Evolutionary conservation across 2,888 invertebrate species (phyloP), one percentile per base, ranked within the genome.

Genomic region (Mystacides longicornis): DNA sequence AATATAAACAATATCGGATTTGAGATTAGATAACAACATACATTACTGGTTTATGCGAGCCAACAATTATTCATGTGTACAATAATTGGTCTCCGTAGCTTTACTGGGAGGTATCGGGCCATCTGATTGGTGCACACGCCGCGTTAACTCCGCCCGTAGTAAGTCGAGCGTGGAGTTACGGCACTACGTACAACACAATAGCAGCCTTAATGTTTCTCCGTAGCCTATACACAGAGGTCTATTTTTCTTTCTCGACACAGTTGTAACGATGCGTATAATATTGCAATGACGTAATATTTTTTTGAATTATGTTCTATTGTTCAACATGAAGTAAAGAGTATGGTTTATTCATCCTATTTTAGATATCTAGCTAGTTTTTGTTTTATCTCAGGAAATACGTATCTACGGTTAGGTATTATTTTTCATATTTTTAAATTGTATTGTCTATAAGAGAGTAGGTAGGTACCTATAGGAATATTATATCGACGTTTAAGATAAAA

Each of bases 41-140:
- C 45, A 37, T 37, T 37, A 37, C 45, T 19, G 46, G 23, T 49
- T 54, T 54, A 49, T 49, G 43, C 23, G 43, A 54, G 54, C 33
- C 43, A 49, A 49, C 42, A 48, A 48, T 33, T 31, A n/a, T n/a
- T n/a, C 27, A 33, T 11, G 23, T 7, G 2, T 19, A 21, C 16
- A 37, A 27, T n/a, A 23, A 57, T 59, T 59, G 59, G 56, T 47
- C 50, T 42, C n/a, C 14, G 20, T 49, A 56, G 59, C 56, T 59
- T 59, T 56, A 20, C 16, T 53, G 51, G 56, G 59, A 49, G 56
- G 54, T 23, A 27, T 49, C 49, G 9, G 9, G 42, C 9, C 14
- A 18, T 11, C 23, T n/a, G 46, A 57, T 57, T 56, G 59, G 59
- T 42, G 27, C 45, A 37, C 14, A 19, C 23, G 16, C 20, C 16